A percentile compares a stretch with the other conserved stretches of the same genome.
phyloP scores from a whole-genome alignment of 2,888 invertebrate genomes.

The Thereva nobilitata region DNA sequence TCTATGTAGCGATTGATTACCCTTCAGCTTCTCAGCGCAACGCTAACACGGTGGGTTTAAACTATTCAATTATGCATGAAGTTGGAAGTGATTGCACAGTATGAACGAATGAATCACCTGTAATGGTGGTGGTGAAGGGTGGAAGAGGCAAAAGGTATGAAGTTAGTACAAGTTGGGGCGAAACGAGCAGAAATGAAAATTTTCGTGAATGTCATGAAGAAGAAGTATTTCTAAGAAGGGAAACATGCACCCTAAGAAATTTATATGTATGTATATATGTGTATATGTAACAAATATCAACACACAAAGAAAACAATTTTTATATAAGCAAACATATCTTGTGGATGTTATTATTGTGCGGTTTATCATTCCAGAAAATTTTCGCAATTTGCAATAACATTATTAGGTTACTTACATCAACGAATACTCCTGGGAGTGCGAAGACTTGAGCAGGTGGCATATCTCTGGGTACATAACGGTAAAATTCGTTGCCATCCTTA shows the following conservation, averaged over 20 bases:
- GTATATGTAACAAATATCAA: no score
- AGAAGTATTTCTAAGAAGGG: no score
- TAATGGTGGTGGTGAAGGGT: no score
- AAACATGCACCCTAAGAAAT: no score
- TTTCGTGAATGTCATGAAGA: constrained; percentile 20
- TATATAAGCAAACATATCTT: constrained; percentile 6
- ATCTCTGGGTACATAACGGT: constrained; percentile 82
- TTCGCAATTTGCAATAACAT: neutral
- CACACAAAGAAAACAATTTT: no score
- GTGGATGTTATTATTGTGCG: neutral
- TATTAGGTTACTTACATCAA: constrained; percentile 72
- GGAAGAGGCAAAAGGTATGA: no score
- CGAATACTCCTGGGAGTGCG: constrained; percentile 77
- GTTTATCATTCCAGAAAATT: constrained; percentile 18
- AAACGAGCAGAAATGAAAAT: constrained; percentile 14
- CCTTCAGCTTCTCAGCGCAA: no score
- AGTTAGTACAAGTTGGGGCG: neutral
- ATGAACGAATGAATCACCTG: constrained; percentile 2
- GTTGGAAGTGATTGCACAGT: constrained; percentile 19
- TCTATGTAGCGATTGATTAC: no score
- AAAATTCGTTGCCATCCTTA: constrained; percentile 88
- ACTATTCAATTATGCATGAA: constrained; percentile 34
- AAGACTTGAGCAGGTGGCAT: constrained; percentile 80
- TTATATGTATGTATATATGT: no score
- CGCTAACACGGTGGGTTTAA: neutral